A percentile compares a stretch with the other conserved stretches of the same genome.
Conservation (phyloP, 2,888 invertebrate species). For the Xanthorhoe designata region DNA sequence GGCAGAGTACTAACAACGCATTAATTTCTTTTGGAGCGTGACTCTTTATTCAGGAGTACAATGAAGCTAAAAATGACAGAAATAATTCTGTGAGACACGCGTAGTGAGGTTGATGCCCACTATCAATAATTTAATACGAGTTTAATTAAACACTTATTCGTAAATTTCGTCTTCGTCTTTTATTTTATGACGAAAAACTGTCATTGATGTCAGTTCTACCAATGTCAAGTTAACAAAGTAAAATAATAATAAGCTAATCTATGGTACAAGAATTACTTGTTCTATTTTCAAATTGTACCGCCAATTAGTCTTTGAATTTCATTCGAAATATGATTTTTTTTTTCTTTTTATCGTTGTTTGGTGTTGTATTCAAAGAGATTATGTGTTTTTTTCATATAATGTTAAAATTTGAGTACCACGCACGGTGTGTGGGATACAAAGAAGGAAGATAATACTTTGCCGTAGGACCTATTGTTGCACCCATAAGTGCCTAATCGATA, state of each 20-base stretch:
- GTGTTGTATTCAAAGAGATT: background rate
- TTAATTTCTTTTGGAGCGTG: conserved; percentile 85
- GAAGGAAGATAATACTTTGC: conserved; percentile 34
- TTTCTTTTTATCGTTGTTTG: background rate
- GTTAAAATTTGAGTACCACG: background rate
- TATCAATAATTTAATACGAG: conserved; percentile 50
- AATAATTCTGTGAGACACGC: conserved; percentile 84
- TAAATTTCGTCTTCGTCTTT: too few relatives aligned
- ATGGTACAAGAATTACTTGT: background rate
- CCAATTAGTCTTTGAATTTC: background rate
- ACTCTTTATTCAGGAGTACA: conserved; percentile 78
- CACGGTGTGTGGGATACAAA: conserved; percentile 31
- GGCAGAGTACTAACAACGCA: conserved; percentile 61
- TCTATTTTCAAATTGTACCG: background rate
- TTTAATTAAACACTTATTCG: background rate
- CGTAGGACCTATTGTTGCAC: conserved; percentile 24
- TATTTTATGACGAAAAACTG: too few relatives aligned
- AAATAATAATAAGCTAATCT: too few relatives aligned
- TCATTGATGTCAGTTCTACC: too few relatives aligned
- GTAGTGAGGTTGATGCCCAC: conserved; percentile 56
- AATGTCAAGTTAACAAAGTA: too few relatives aligned
- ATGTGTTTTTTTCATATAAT: background rate
- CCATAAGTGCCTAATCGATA: conserved; percentile 27
- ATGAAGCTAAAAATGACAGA: conserved; percentile 82
- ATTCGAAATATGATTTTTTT: background rate